Conservation (phyloP, 2,888 invertebrate genomes). For the Rhamnusium bicolor region DNA sequence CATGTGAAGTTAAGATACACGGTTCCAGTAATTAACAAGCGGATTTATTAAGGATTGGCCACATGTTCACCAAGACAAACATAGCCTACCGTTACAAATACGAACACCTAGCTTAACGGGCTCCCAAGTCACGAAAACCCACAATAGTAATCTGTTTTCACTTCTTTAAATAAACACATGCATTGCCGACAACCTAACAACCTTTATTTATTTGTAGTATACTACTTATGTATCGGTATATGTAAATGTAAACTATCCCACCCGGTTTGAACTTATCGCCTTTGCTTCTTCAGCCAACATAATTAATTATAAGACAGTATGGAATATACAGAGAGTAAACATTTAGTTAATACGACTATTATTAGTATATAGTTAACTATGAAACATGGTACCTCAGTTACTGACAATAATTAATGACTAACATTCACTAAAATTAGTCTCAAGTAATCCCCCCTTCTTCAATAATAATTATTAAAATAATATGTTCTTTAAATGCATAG, state of each 20-base stretch:
- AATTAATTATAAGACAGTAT: constrained; percentile 40
- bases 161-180: constrained; percentile 55
- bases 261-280: constrained; percentile 40
- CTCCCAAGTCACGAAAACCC: constrained; percentile 64
- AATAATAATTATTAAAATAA: neutral
- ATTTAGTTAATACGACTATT: constrained; percentile 19
- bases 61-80: constrained; percentile 62
- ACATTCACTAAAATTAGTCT: neutral
- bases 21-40: constrained; percentile 67
- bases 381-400: neutral
- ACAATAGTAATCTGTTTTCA: constrained; percentile 59
- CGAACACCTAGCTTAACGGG: constrained; percentile 64
- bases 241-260: constrained; percentile 45
- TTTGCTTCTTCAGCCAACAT: constrained; percentile 39
- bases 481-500: neutral
- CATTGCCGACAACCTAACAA: constrained; percentile 32
- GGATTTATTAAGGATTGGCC: constrained; percentile 66
- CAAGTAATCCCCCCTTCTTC: neutral
- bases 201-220: constrained; percentile 40
- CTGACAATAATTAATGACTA: neutral
- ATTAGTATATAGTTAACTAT: constrained; percentile 19
- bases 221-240: constrained; percentile 40
- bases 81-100: constrained; percentile 66
- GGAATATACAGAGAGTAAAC: constrained; percentile 30
- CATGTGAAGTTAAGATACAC: constrained; percentile 62